These are phyloP conservation scores for Ethmia dodecea DNA, from an alignment of 2,888 invertebrate genomes.

Conservation along the genomic window DNA sequence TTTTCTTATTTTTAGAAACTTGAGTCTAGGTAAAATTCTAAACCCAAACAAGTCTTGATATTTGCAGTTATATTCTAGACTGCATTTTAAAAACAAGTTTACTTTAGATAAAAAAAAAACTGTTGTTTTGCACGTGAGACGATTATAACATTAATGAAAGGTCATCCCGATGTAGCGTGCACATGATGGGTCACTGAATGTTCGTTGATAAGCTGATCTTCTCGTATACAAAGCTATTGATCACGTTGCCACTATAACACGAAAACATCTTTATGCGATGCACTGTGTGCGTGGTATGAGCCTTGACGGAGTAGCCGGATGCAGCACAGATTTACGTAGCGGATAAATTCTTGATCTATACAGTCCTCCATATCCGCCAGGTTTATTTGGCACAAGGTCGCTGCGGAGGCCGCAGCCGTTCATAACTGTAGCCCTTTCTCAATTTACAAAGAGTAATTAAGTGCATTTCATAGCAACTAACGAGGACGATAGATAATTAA, in stretches of 20 bases:
- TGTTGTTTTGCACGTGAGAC: slow-evolving; percentile 7
- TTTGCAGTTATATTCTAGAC: no score
- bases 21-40: no score
- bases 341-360: slow-evolving; percentile 18
- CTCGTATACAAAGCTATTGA: no score
- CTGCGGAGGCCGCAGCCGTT: slow-evolving; percentile 12
- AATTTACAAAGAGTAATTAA: no score
- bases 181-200: slow-evolving; percentile 1
- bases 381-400: slow-evolving; percentile 38
- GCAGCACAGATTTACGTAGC: slow-evolving; percentile 15
- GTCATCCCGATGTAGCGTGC: slow-evolving; percentile 7
- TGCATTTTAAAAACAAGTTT: slow-evolving; percentile 8
- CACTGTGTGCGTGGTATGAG: no score
- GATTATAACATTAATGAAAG: slow-evolving; percentile 11
- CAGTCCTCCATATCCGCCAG: slow-evolving; percentile 35
- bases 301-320: slow-evolving; percentile 20
- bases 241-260: no score
- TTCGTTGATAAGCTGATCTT: slow-evolving; percentile 5
- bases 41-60: background rate
- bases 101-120: slow-evolving; percentile 7
- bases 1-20: no score
- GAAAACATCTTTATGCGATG: no score
- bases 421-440: background rate
- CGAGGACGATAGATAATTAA: no score
- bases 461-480: no score